Evolutionary conservation across 2,888 invertebrate genomes (phyloP).

Genomic region (Rutpela maculata): DNA sequence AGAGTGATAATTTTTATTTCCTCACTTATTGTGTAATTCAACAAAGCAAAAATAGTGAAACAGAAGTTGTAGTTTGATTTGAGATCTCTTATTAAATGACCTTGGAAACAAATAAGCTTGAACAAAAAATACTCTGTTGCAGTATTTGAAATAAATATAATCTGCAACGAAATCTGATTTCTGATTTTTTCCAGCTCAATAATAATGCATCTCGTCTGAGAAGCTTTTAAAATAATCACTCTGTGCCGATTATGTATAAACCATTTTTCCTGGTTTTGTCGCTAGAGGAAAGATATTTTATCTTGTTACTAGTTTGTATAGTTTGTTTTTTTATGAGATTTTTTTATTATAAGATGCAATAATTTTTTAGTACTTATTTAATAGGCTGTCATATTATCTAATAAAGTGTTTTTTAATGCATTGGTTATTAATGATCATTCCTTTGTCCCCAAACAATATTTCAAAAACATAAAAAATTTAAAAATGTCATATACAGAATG

Average conservation of each 20-base stretch:
- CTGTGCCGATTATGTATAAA: not conserved
- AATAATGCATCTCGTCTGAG: too few relatives aligned
- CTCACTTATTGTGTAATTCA: too few relatives aligned
- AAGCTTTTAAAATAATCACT: not conserved
- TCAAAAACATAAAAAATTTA: too few relatives aligned
- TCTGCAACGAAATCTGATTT: too few relatives aligned
- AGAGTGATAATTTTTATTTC: not conserved
- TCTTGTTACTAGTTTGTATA: constrained; percentile 10
- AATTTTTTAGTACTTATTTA: constrained; percentile 28
- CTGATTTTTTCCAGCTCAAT: too few relatives aligned
- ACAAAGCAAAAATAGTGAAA: too few relatives aligned
- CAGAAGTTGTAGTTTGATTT: too few relatives aligned
- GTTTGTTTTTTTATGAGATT: constrained; percentile 17
- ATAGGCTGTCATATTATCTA: constrained; percentile 25
- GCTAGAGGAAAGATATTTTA: constrained; percentile 3
- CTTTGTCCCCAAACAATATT: not conserved
- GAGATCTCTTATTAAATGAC: too few relatives aligned
- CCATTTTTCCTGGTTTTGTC: constrained; percentile 1
- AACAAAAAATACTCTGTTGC: too few relatives aligned
- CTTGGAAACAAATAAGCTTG: too few relatives aligned
- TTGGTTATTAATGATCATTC: not conserved
- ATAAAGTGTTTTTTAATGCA: constrained; percentile 27
- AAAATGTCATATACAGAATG: too few relatives aligned
- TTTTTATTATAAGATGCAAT: constrained; percentile 18
- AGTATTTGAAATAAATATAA: too few relatives aligned